A percentile compares a stretch with the other conserved stretches of the same genome.
Conservation (phyloP, 2,888 invertebrate genomes). For the Coelopa pilipes region DNA sequence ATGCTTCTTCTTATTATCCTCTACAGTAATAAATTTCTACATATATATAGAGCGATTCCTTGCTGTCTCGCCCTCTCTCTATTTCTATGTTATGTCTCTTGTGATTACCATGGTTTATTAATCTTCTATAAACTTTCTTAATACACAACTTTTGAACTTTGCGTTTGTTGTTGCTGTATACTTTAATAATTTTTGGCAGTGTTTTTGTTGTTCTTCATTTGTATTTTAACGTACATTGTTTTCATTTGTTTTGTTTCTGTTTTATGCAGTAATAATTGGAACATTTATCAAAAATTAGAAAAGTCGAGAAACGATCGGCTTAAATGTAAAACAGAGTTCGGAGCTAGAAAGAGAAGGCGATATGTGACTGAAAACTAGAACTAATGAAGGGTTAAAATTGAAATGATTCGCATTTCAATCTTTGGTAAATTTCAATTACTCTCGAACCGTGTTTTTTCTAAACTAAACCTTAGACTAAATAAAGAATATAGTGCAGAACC, state of each 20-base stretch:
- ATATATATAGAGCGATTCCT: background rate
- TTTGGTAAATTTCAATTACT: too few relatives aligned
- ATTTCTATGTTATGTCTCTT: too few relatives aligned
- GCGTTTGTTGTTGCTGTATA: constrained; percentile 41
- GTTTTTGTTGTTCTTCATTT: constrained; percentile 35
- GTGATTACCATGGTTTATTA: background rate
- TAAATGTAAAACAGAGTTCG: background rate
- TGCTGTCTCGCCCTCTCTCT: too few relatives aligned
- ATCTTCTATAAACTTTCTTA: constrained; percentile 30
- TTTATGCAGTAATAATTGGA: background rate
- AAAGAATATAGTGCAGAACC: too few relatives aligned
- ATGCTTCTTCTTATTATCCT: background rate
- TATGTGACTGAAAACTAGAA: background rate
- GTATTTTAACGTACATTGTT: constrained; percentile 4
- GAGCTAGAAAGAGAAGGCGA: constrained; percentile 1
- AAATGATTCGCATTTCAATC: background rate
- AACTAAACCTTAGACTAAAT: background rate
- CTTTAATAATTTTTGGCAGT: constrained; percentile 40
- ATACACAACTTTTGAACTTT: constrained; percentile 45
- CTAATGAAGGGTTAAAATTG: background rate
- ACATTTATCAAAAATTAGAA: too few relatives aligned
- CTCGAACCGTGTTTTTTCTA: background rate
- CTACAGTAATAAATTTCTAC: background rate
- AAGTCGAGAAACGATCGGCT: background rate
- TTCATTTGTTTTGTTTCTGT: too few relatives aligned